phyloP scores from a whole-genome alignment of 2,797 vertebrate species.

The Microchirus variegatus region DNA sequence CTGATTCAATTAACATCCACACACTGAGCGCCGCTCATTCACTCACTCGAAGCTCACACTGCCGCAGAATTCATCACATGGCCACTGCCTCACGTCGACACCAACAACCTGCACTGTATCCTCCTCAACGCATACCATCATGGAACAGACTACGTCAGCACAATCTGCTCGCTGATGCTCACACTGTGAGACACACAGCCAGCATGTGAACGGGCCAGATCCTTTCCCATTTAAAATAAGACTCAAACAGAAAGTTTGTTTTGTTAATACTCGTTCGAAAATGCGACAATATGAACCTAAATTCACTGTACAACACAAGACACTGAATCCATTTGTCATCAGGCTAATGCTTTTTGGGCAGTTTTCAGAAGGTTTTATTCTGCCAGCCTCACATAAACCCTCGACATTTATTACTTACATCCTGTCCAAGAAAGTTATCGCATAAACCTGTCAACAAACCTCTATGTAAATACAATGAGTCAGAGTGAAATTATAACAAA shows the following conservation, averaged over 20 bases:
- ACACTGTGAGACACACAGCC: slow-evolving; percentile 20
- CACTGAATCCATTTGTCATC: slow-evolving; percentile 23
- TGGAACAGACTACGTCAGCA: slow-evolving; percentile 59
- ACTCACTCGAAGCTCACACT: slow-evolving; percentile 45
- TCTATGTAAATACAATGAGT: slow-evolving; percentile 44
- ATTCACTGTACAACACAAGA: slow-evolving; percentile 8
- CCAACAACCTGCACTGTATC: slow-evolving; percentile 47
- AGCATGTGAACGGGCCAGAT: slow-evolving; percentile 44
- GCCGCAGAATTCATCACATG: slow-evolving; percentile 31
- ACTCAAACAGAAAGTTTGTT: slow-evolving; percentile 15
- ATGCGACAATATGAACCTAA: neutral
- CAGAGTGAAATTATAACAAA: slow-evolving; percentile 18
- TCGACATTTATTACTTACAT: slow-evolving; percentile 48
- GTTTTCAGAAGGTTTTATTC: slow-evolving; percentile 44
- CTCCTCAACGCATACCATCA: slow-evolving; percentile 36
- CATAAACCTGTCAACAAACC: slow-evolving; percentile 60
- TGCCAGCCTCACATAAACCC: slow-evolving; percentile 50
- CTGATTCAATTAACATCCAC: slow-evolving; percentile 59
- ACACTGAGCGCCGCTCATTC: slow-evolving; percentile 48
- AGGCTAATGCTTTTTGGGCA: slow-evolving; percentile 32
- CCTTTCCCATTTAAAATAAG: slow-evolving; percentile 14
- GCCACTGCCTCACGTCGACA: slow-evolving; percentile 43
- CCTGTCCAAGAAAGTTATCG: slow-evolving; percentile 42
- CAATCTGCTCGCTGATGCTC: too few relatives aligned
- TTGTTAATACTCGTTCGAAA: neutral